These are phyloP conservation scores for Tachycineta bicolor DNA, from an alignment of 2,113 vertebrate species.

Conservation along the genomic window DNA sequence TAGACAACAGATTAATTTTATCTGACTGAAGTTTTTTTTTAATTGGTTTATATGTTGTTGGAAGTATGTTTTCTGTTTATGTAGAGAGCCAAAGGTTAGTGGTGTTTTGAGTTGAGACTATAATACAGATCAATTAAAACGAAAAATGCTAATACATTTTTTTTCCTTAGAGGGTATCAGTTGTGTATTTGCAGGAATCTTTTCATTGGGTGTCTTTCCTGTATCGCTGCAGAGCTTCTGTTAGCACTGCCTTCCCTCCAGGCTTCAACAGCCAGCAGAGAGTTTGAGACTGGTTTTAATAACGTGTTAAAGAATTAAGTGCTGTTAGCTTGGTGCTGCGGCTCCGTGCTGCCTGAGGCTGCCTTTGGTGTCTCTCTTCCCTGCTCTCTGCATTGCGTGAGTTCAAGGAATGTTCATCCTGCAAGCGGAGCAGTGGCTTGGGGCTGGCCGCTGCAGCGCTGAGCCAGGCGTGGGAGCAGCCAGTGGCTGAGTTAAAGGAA, in stretches of 20 bases:
- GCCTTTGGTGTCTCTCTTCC: background rate
- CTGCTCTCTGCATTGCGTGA: rapidly evolving
- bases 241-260: background rate
- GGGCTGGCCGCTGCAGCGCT: rapidly evolving
- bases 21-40: background rate
- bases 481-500: background rate
- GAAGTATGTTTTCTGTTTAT: background rate
- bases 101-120: background rate
- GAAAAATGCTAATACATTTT: background rate
- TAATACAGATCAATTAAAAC: background rate
- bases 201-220: background rate
- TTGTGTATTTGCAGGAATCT: background rate
- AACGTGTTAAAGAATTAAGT: rapidly evolving
- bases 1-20: background rate
- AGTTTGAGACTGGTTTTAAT: background rate
- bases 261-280: background rate
- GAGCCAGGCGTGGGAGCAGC: background rate
- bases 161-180: background rate
- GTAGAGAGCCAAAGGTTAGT: background rate
- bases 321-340: background rate
- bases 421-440: rapidly evolving
- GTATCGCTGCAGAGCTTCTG: background rate
- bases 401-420: background rate
- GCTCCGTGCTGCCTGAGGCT: background rate
- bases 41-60: background rate